Evolutionary conservation across 1,140 invertebrate genomes (phyloP), one percentile per base, ranked within the genome.

Genomic region (Ctenoplectra terminalis): DNA sequence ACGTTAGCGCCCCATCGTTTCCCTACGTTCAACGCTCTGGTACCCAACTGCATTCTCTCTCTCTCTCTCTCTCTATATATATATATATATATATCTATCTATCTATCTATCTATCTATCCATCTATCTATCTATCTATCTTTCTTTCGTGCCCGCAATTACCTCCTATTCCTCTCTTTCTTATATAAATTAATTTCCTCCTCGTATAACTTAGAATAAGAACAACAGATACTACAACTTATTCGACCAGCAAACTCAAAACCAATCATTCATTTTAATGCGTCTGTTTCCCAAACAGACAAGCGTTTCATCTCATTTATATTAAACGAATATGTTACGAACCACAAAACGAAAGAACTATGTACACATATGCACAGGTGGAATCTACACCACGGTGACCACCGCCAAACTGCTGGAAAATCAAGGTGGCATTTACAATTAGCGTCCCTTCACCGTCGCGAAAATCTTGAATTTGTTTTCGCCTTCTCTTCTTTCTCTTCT

Each of bases 371-470:
- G 54, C 73, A 91, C 91, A 92, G 91, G 91, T 92, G 90, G 80
- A 90, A 89, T 79, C 86, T 91, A 90, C 90, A 88, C 89, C 90
- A 91, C 90, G 90, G 88, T 91, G 89, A 91, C 89, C 87, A 82
- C 84, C 79, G 60, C 23, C 82, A 60, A 75, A 37, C 29, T 40
- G n/a, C 23, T n/a, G 23, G 34, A 63, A 34, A 15, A 13, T 40
- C 46, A n/a, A n/a, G 8, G 2, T 26, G 20, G 54, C 54, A n/a
- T n/a, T n/a, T n/a, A n/a, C n/a, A n/a, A n/a, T 26, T 8, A n/a
- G 8, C 54, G 23, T 56, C 23, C 54, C 52, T 54, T 54, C 1
- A 23, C 20, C 52, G 20, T 54, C 52, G 52, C 20, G 6, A 54
- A 26, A 5, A n/a, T n/a, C n/a, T n/a, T n/a, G n/a, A n/a, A n/a